phyloP scores from a whole-genome alignment of 2,797 vertebrate genomes.

The Miichthys miiuy region DNA sequence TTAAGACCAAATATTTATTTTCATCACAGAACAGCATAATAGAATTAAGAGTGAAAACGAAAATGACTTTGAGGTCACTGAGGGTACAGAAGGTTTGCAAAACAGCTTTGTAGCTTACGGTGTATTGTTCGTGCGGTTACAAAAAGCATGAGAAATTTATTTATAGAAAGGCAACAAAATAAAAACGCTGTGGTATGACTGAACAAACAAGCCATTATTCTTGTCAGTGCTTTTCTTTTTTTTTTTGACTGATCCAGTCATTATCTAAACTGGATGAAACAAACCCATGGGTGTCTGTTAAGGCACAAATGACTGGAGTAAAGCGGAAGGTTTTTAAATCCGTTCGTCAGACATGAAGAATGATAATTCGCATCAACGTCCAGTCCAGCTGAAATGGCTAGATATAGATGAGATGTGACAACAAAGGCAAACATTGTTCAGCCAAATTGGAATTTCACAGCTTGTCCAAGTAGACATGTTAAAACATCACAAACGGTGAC shows the following conservation, averaged over 20 bases:
- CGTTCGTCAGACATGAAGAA: no score
- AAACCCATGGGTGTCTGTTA: not conserved
- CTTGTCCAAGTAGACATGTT: no score
- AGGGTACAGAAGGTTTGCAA: not conserved
- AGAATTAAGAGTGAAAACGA: not conserved
- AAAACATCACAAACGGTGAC: no score
- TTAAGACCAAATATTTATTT: not conserved
- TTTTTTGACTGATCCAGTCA: constrained; percentile 6
- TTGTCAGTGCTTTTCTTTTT: not conserved
- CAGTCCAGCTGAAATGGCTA: not conserved
- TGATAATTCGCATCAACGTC: no score
- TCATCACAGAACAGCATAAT: not conserved
- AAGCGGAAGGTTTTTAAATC: not conserved
- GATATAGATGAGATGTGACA: not conserved
- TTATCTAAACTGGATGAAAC: constrained; percentile 1
- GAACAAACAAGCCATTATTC: constrained; percentile 16
- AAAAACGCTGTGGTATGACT: not conserved
- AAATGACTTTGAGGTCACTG: not conserved
- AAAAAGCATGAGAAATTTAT: constrained; percentile 12
- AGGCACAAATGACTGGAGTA: not conserved
- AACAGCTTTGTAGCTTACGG: not conserved
- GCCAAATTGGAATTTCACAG: not conserved
- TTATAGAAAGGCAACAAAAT: constrained; percentile 5
- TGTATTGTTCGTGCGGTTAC: not conserved
- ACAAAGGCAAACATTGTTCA: not conserved